These are phyloP conservation scores for Acrossocheilus wenchowensis DNA, from an alignment of 2,797 vertebrate genomes.

Conservation along the genomic window DNA sequence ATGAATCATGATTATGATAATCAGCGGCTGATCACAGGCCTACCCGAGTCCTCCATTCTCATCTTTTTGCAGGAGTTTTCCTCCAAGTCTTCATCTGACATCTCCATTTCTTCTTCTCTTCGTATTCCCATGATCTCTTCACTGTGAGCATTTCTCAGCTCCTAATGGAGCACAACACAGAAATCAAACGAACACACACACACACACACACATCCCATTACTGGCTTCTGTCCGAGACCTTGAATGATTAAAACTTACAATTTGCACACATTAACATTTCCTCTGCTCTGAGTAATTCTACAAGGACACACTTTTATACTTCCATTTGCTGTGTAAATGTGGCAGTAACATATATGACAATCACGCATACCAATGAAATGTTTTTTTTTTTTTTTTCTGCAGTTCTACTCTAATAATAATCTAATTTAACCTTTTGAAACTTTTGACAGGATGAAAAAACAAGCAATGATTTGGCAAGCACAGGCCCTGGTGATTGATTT, in stretches of 20 bases:
- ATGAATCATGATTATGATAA: slow-evolving; percentile 28
- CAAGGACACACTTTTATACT: slow-evolving; percentile 14
- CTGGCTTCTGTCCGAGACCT: slow-evolving; percentile 46
- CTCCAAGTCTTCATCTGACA: slow-evolving; percentile 92
- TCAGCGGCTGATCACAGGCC: slow-evolving; percentile 20
- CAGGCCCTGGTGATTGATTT: slow-evolving; percentile 45
- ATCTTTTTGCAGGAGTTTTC: slow-evolving; percentile 88
- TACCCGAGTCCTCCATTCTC: slow-evolving; percentile 88
- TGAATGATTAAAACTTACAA: slow-evolving; percentile 21
- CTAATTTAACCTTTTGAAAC: neutral
- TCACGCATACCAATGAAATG: neutral
- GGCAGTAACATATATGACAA: slow-evolving; percentile 6
- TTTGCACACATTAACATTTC: slow-evolving; percentile 28
- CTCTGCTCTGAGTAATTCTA: neutral
- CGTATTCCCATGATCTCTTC: slow-evolving; percentile 97
- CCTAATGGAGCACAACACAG: slow-evolving; percentile 74
- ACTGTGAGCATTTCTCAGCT: slow-evolving; percentile 93
- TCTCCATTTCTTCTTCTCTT: slow-evolving; percentile 97
- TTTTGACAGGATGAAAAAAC: slow-evolving; percentile 35
- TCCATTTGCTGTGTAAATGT: slow-evolving; percentile 15
- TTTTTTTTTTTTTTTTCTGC: neutral
- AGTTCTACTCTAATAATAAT: slow-evolving; percentile 5
- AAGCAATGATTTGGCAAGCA: slow-evolving; percentile 42
- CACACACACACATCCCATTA: slow-evolving; percentile 43
- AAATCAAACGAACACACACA: slow-evolving; percentile 42